Evolutionary conservation across 2,888 invertebrate genomes (phyloP), one percentile per base, ranked within the genome.

Genomic region (Diadromus collaris): DNA sequence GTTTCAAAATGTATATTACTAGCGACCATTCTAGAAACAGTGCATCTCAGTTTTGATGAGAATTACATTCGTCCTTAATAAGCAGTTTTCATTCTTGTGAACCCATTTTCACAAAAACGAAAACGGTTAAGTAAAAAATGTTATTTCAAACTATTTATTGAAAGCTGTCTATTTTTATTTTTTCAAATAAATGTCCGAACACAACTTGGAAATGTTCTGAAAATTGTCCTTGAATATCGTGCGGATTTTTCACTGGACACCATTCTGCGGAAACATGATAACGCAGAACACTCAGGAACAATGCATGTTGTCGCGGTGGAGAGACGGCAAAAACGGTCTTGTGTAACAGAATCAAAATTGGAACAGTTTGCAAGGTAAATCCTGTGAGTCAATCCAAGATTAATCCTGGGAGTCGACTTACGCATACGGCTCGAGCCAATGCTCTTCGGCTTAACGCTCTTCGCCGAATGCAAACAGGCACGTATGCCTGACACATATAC

Each of bases 361-460:
- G 86, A 88, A 86, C 85, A 86, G 86, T 88, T 87, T 85, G 56
- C 85, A 2, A 74, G 76, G 78, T 78, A 87, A 88, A 89, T 89
- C 88, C 86, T 85, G 86, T 89, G 85, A 85, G 83, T 82, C 78
- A 67, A 82, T 82, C 79, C 82, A 84, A 84, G 85, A 86, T 87
- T 87, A 85, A 85, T 81, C 82, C 75, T 70, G 81, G n/a, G 34
- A 27, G 29, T 29, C 56, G 56, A 44, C 32, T 27, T 44, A 32
- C 51, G 10, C 44, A 19, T 19, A 69, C 19, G 9, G 73, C 83
- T 83, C 69, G n/a, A 70, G 29, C n/a, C 67, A 81, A 71, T 65
- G 76, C 82, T 82, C 78, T 79, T 84, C 81, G 70, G 81, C 71
- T 78, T 74, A 79, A 46, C 19, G 7, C 85, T 82, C 38, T 41